Evolutionary conservation across 2,797 vertebrate species (phyloP).

Genomic region (Erpetoichthys calabaricus): DNA sequence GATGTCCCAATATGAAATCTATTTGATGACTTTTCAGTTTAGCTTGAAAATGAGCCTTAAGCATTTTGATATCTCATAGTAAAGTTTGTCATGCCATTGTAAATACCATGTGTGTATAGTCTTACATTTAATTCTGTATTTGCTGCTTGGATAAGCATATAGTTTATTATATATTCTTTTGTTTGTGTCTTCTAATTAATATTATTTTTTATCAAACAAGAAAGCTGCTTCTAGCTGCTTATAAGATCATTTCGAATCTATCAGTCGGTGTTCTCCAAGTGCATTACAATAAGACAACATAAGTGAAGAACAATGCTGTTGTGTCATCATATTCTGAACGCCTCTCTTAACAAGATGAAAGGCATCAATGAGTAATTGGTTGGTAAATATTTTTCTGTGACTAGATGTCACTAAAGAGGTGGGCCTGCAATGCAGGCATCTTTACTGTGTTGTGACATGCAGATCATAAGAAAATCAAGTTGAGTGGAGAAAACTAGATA

Average conservation of each 20-base stretch:
- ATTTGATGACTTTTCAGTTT: too few species aligned
- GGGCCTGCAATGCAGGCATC: conserved; percentile 31
- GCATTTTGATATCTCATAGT: too few species aligned
- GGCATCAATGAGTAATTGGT: conserved; percentile 46
- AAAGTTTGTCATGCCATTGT: conserved; percentile 14
- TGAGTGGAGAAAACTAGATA: conserved; percentile 1
- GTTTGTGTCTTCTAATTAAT: conserved; percentile 21
- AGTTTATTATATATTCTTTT: conserved; percentile 38
- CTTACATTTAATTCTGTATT: conserved; percentile 42
- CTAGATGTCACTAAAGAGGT: conserved; percentile 34
- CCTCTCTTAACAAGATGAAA: conserved; percentile 35
- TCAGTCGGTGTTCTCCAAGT: conserved; percentile 16
- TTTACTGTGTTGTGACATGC: conserved; percentile 29
- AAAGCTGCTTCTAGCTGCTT: conserved; percentile 14
- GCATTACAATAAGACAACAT: conserved; percentile 31
- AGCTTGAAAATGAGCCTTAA: too few species aligned
- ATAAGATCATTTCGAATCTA: not conserved
- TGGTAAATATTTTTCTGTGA: conserved; percentile 47
- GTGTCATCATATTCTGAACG: conserved; percentile 13
- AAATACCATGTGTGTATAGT: conserved; percentile 27
- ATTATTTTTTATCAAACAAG: not conserved
- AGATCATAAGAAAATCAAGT: conserved; percentile 16
- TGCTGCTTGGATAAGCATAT: conserved; percentile 25
- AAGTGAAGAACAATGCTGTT: conserved; percentile 27
- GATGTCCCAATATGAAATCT: too few species aligned